A percentile compares a stretch with the other conserved stretches of the same genome.
Evolutionary conservation across 2,888 invertebrate genomes (phyloP).

Genomic region (Lycophotia porphyrea): DNA sequence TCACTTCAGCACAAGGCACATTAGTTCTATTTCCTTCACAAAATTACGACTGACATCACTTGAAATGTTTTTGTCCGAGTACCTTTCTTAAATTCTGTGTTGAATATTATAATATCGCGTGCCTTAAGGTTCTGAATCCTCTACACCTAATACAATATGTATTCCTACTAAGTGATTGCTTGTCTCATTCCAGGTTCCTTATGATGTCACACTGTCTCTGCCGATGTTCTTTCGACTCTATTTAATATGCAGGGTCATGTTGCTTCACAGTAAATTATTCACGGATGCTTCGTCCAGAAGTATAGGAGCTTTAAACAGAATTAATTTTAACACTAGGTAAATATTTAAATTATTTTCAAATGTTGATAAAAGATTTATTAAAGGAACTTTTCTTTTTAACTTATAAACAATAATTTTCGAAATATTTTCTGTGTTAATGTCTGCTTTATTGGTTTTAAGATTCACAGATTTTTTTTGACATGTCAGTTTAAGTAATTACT

Average conservation of each 20-base stretch:
- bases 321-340: slow-evolving; percentile 99
- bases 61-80: slow-evolving; percentile 61
- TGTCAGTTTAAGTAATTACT: neutral
- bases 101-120: slow-evolving; percentile 53
- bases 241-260: slow-evolving; percentile 99
- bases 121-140: slow-evolving; percentile 58
- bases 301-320: slow-evolving; percentile 99
- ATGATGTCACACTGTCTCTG: slow-evolving; percentile 99
- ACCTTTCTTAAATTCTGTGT: slow-evolving; percentile 23
- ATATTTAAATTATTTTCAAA: slow-evolving; percentile 61
- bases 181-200: slow-evolving; percentile 92
- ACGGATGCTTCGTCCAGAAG: slow-evolving; percentile 99
- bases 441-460: neutral
- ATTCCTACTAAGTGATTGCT: slow-evolving; percentile 44
- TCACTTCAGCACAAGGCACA: slow-evolving; percentile 63
- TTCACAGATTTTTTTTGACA: neutral
- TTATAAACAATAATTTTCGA: neutral
- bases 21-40: slow-evolving; percentile 36
- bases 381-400: neutral
- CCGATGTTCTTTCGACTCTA: slow-evolving; percentile 99
- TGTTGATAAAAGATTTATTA: neutral
- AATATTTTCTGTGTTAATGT: neutral
- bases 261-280: slow-evolving; percentile 99
- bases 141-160: slow-evolving; percentile 21
- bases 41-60: slow-evolving; percentile 67